phyloP scores from a whole-genome alignment of 2,888 invertebrate species.

The Belgica antarctica region DNA sequence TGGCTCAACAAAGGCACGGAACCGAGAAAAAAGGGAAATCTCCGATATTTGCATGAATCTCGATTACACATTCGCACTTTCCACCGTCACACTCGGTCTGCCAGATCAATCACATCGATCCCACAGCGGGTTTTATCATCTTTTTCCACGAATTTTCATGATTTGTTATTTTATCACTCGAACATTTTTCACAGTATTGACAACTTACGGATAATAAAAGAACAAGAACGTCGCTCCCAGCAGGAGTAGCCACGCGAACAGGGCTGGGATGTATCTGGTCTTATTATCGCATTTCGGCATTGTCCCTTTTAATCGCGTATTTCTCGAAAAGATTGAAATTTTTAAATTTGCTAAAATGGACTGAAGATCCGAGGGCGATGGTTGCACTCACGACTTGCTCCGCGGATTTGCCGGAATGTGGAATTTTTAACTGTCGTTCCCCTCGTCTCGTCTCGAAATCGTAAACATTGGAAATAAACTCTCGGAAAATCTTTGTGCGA shows the following conservation, averaged over 20 bases:
- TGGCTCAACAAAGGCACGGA: conserved; percentile 59
- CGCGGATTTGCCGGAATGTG: too few species aligned
- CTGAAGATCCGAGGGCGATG: too few species aligned
- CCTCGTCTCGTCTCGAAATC: too few species aligned
- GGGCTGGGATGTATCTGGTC: conserved; percentile 96
- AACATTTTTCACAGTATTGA: neutral
- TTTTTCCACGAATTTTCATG: neutral
- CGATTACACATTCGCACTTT: neutral
- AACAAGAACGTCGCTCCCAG: conserved; percentile 90
- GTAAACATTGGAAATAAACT: too few species aligned
- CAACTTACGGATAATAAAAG: conserved; percentile 94
- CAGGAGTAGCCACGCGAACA: conserved; percentile 95
- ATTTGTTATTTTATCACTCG: conserved; percentile 13
- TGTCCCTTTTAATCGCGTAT: too few species aligned
- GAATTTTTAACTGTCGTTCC: too few species aligned
- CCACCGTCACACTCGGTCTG: neutral
- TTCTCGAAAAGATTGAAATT: too few species aligned
- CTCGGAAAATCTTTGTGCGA: too few species aligned
- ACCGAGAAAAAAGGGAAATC: conserved; percentile 46
- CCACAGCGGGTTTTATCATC: neutral
- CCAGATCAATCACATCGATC: neutral
- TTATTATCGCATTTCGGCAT: conserved; percentile 53
- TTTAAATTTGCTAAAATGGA: too few species aligned
- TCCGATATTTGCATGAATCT: neutral
- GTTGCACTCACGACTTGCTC: too few species aligned